Base-by-base conservation (phyloP, 1,140 invertebrate species). In the Vanessa tameamea region DNA sequence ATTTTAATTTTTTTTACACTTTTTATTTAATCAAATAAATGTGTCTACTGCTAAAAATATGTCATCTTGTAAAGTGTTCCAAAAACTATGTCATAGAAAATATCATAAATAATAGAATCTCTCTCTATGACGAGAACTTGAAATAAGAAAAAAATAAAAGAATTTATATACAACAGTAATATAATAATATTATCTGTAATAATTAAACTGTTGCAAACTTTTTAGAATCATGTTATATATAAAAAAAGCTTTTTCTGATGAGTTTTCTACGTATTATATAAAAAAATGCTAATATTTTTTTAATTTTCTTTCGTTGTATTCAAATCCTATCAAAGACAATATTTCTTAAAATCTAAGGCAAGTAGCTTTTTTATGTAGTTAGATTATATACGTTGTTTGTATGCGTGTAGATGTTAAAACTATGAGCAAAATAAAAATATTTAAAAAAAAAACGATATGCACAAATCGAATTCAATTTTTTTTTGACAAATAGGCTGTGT, bases 401-500 rank as follows among this genome's bases (percentile, higher is more conserved):
- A 73, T 69, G 70, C 63, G 55, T 64, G 23, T 68, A 78, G 57
- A 20, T 69, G 61, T 61, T 64, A 26, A 23, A 61, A 48, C 9
- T 59, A 26, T 47, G 47, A 64, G 47, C 20, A 12, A 64, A 64
- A 47, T 31, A 31, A 64, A 73, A 64, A 68, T 16, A 26, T 43
- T 47, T 47, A 37, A 65, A 69, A 70, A 75, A 55, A 57, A 71
- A 31, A 26, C 8, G 47, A 20, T 59, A 67, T 63, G 57, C 50
- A 69, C 65, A 66, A 77, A 73, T 63, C 13, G 15, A 15, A 7
- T 51, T 53, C 48, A 13, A 8, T 53, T 69, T 65, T 68, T 76
- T 64, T 76, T 55, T 16, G 66, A 57, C 50, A 37, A 37, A 20
- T 55, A 64, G 70, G 59, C 69, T 72, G 75, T 76, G 64, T 67